phyloP scores from a whole-genome alignment of 1,140 invertebrate species.

The Apis laboriosa region DNA sequence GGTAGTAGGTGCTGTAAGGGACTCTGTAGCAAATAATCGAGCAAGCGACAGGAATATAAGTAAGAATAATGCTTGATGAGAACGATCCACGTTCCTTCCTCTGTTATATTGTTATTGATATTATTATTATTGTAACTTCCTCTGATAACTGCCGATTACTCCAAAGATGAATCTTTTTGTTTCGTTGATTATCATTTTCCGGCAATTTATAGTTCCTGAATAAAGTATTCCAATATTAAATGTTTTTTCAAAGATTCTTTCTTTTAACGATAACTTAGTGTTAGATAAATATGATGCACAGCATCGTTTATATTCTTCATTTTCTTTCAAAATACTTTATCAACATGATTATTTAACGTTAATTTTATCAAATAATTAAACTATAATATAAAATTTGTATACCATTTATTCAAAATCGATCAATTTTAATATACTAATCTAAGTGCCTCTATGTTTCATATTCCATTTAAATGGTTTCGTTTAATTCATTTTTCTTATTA shows the following conservation, averaged over 20 bases:
- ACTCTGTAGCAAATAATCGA: conserved; percentile 46
- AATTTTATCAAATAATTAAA: not conserved
- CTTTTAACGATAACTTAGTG: not conserved
- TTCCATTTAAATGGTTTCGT: too few species aligned
- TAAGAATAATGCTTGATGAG: conserved; percentile 52
- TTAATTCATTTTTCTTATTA: not conserved
- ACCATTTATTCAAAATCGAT: not conserved
- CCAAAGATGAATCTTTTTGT: not conserved
- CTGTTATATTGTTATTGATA: conserved; percentile 10
- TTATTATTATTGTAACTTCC: conserved; percentile 32
- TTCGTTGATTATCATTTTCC: conserved; percentile 32
- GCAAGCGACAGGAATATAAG: conserved; percentile 48
- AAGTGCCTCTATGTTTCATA: not conserved
- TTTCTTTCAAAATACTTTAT: not conserved
- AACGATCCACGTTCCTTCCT: conserved; percentile 36
- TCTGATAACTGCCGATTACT: conserved; percentile 8
- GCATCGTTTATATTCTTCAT: not conserved
- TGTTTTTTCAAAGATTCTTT: not conserved
- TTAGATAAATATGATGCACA: not conserved
- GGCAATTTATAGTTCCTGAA: not conserved
- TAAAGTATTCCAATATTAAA: not conserved
- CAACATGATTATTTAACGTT: not conserved
- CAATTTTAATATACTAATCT: not conserved
- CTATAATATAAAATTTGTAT: not conserved
- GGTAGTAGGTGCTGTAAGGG: conserved; percentile 49